Percentiles rank a stretch among this genome's conserved stretches.
Conservation (phyloP, 2,888 invertebrate genomes). For the Gastrophysa polygoni region DNA sequence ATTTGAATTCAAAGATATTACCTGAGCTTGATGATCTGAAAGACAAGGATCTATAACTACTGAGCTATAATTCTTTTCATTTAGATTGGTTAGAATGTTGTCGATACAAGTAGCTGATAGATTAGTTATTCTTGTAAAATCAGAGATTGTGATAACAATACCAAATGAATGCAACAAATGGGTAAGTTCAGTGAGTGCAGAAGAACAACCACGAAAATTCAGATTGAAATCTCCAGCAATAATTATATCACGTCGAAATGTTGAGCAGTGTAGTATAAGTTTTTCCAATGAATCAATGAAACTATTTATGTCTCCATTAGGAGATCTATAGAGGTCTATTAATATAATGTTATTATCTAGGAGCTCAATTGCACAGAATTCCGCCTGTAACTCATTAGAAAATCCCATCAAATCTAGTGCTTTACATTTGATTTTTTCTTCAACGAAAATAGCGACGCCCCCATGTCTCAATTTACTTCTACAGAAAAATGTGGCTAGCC, state of each 20-base stretch:
- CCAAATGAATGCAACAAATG: not conserved
- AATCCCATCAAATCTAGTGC: not conserved
- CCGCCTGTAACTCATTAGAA: not conserved
- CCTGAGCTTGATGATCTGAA: not conserved
- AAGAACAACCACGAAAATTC: not conserved
- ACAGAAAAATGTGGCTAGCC: slow-evolving; percentile 4
- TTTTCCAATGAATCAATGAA: not conserved
- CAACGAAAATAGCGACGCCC: not conserved
- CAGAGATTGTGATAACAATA: not conserved
- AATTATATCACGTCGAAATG: not conserved
- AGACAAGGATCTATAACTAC: not conserved
- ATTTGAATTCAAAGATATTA: not conserved
- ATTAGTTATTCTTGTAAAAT: not conserved
- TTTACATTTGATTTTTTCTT: not conserved
- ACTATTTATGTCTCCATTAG: not conserved
- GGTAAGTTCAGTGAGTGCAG: slow-evolving; percentile 1
- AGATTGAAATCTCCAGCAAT: slow-evolving; percentile 2
- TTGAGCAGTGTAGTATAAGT: not conserved
- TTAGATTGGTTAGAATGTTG: slow-evolving; percentile 1
- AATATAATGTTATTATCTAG: not conserved
- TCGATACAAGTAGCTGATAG: slow-evolving; percentile 2
- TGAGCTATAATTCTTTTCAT: not conserved
- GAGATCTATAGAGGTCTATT: not conserved
- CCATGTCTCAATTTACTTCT: slow-evolving; percentile 1
- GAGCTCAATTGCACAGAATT: slow-evolving; percentile 2